Conservation (phyloP, 1,140 invertebrate species). For the Branchinecta lindahli region DNA sequence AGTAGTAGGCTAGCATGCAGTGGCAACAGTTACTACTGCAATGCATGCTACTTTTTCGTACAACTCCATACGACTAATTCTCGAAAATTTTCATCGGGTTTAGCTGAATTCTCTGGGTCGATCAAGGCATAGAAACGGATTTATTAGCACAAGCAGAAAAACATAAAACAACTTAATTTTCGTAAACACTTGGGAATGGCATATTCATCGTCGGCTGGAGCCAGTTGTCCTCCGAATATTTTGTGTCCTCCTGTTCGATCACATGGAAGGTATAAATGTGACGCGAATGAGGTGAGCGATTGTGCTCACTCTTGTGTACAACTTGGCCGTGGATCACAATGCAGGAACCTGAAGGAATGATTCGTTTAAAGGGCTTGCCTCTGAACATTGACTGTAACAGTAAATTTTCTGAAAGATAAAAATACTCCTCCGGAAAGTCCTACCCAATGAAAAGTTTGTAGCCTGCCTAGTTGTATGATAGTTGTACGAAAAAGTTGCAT, state of each 20-base stretch:
- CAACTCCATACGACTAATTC: too few species aligned
- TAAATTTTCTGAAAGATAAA: conserved; percentile 12
- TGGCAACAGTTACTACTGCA: too few species aligned
- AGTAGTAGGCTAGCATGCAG: too few species aligned
- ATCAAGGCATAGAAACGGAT: neutral
- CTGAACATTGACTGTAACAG: conserved; percentile 13
- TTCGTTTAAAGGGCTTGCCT: conserved; percentile 10
- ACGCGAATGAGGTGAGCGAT: conserved; percentile 62
- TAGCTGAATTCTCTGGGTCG: too few species aligned
- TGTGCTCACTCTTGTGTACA: conserved; percentile 76
- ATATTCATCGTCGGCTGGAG: conserved; percentile 44
- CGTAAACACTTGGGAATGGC: conserved; percentile 33
- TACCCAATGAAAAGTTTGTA: too few species aligned
- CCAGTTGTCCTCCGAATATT: conserved; percentile 74
- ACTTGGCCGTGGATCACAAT: conserved; percentile 84
- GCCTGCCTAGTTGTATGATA: too few species aligned
- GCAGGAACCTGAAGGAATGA: conserved; percentile 49
- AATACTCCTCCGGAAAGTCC: conserved; percentile 10
- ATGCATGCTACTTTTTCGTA: too few species aligned
- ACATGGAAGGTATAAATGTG: conserved; percentile 93
- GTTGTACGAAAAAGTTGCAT: too few species aligned
- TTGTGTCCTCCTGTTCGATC: conserved; percentile 55
- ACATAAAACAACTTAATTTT: conserved; percentile 15
- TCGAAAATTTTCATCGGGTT: too few species aligned
- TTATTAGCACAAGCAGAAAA: neutral